These are phyloP conservation scores for Phymanthus crucifer DNA, from an alignment of 92 coral and sea anemone species.

Conservation along the genomic window DNA sequence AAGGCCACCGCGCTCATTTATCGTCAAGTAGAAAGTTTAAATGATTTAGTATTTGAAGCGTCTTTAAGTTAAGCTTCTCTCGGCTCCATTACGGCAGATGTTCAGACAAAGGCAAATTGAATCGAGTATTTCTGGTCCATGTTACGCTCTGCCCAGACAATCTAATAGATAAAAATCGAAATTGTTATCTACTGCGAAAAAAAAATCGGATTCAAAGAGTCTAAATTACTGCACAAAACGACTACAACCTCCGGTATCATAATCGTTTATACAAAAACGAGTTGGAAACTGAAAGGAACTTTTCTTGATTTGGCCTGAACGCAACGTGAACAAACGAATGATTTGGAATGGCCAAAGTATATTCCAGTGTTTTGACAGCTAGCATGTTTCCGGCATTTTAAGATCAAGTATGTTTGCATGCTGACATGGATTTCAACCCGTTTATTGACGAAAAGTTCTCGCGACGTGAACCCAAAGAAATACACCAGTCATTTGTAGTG, in stretches of 20 bases:
- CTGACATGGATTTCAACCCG: conserved; percentile 4
- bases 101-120: not conserved
- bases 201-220: no score
- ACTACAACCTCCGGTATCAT: no score
- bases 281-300: no score
- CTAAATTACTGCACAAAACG: no score
- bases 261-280: no score
- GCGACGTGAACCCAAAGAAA: not conserved
- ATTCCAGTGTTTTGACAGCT: not conserved
- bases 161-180: no score
- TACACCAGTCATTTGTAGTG: not conserved
- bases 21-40: not conserved
- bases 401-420: conserved; percentile 2
- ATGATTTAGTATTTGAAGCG: not conserved
- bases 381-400: not conserved
- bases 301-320: no score
- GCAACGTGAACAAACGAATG: not conserved
- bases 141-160: no score
- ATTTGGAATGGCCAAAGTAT: not conserved
- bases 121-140: no score
- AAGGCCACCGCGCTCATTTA: not conserved
- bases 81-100: not conserved
- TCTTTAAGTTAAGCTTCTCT: not conserved
- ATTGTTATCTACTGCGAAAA: no score
- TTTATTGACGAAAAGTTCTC: not conserved